Base-by-base conservation (phyloP, 2,888 invertebrate genomes). In the Nasonia oneida region DNA sequence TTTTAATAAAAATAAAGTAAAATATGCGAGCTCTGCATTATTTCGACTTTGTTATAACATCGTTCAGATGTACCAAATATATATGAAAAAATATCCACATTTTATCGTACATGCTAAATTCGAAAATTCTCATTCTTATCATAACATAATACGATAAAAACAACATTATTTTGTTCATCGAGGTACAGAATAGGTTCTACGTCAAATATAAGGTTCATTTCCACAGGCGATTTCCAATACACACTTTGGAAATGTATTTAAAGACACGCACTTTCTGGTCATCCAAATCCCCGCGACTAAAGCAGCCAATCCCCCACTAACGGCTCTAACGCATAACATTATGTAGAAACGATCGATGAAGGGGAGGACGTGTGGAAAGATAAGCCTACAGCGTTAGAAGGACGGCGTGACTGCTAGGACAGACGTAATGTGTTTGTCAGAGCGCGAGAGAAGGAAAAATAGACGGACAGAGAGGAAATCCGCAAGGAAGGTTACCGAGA, bases 301-400 rank as follows among this genome's bases (percentile, higher is more conserved):
- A 53, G 53, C 53, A 53, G 53, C 53, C 53, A 47, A 12, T 53
- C 18, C 18, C 53, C 15, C 15, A 1, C 29, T 29, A 29, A 29
- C 29, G 29, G 29, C 29, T 29, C 29, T 29, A 15, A 18, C 53
- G 53, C 53, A 53, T 18, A 18, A 18, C 18, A 53, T 53, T 53
- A 53, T 53, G 53, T 53, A 4, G n/a, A 61, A 61, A n/a, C 57
- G 67, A 67, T 67, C 33, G 67, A 67, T 67, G 33, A 67, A 67
- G 15, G 67, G 3, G 29, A 29, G 15, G 67, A 10, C 33, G 4
- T 1, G 33, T 12, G 29, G 14, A 67, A 14, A 67, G 33, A 67
- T 67, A 67, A 67, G 14, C 23, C 67, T 6, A 47, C 12, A 29
- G 29, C 3, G n/a, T 14, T 8, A 29, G 29, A 67, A 67, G 33